phyloP scores from a whole-genome alignment of 2,797 vertebrate species.

The Danionella dracula region DNA sequence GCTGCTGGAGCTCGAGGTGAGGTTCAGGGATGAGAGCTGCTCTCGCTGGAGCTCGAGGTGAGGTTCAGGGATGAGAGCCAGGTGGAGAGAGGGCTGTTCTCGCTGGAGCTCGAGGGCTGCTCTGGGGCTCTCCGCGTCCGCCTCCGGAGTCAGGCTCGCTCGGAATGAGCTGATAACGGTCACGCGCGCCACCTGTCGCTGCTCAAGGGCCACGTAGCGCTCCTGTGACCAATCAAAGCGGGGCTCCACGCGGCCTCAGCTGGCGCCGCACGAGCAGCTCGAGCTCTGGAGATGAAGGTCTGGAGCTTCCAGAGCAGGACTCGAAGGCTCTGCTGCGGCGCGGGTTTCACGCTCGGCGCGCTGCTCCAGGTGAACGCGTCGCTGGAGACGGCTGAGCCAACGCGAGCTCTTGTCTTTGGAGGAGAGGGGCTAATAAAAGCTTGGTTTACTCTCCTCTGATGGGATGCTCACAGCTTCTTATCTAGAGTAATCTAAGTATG shows the following conservation, averaged over 20 bases:
- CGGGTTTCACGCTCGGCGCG: too few relatives aligned
- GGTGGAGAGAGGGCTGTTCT: not conserved
- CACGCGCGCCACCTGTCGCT: slow-evolving; percentile 63
- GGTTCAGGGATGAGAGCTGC: too few relatives aligned
- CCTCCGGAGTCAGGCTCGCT: not conserved
- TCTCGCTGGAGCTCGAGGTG: not conserved
- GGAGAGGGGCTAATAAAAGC: too few relatives aligned
- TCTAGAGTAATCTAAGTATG: too few relatives aligned
- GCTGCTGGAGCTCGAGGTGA: not conserved
- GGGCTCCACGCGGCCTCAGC: slow-evolving; percentile 1
- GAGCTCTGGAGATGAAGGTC: slow-evolving; percentile 16
- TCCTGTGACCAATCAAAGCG: slow-evolving; percentile 66
- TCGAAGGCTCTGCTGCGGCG: too few relatives aligned
- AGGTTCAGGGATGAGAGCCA: not conserved
- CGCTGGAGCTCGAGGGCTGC: not conserved
- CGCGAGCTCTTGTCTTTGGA: too few relatives aligned
- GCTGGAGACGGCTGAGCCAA: too few relatives aligned
- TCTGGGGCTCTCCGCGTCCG: not conserved
- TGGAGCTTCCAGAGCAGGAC: slow-evolving; percentile 6
- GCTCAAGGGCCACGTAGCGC: slow-evolving; percentile 72
- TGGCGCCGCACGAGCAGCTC: not conserved
- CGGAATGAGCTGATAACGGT: slow-evolving; percentile 47
- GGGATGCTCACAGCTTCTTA: too few relatives aligned
- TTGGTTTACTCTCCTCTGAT: too few relatives aligned
- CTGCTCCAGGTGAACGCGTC: not conserved